Evolutionary conservation across 2,113 vertebrate genomes (phyloP), one percentile per base, ranked within the genome.

Genomic region (Scophthalmus maximus): DNA sequence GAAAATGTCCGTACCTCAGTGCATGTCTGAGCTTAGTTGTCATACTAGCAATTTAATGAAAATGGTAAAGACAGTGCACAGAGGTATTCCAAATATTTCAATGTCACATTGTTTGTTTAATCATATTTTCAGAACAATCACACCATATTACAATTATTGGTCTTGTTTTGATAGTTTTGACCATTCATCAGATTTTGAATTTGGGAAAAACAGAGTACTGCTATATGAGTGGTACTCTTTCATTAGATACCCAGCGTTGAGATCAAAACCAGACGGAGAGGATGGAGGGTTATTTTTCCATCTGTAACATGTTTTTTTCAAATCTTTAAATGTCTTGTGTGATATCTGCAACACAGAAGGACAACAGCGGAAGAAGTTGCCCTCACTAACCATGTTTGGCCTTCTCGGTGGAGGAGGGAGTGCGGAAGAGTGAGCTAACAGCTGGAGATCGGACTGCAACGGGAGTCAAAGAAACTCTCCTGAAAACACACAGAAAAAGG

Each of bases 401-500:
- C 85, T 94, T 91, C 80, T 95, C 94, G 18, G 90, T 76, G 60
- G 93, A 92, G 36, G 94, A 76, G 59, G 90, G 68, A 4, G 56
- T 5, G 3, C 85, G 51, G 58, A 82, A 68, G 15, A 75, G 26
- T 10, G 87, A 86, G 52, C 75, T 10, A 12, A 29, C 29, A 1
- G 66, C 44, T 42, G 91, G 77, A 0, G 79, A 70, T 8, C 92
- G 92, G 32, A 89, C 18, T 71, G 92, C 94, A 63, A 96, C 27
- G 3, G 96, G 90, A 79, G 91, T 95, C 87, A 98, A 86, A 65
- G 94, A 96, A 50, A 98, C 91, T 85, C 96, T 94, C 93, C 98
- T 98, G 87, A 52, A 86, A 89, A 85, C 70, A 81, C 30, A 78
- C 10, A 56, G 6, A 69, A 66, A 59, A 68, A n/a, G 38, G 1